Conservation (phyloP, 2,888 invertebrate genomes). For the Masnerella sp. region DNA sequence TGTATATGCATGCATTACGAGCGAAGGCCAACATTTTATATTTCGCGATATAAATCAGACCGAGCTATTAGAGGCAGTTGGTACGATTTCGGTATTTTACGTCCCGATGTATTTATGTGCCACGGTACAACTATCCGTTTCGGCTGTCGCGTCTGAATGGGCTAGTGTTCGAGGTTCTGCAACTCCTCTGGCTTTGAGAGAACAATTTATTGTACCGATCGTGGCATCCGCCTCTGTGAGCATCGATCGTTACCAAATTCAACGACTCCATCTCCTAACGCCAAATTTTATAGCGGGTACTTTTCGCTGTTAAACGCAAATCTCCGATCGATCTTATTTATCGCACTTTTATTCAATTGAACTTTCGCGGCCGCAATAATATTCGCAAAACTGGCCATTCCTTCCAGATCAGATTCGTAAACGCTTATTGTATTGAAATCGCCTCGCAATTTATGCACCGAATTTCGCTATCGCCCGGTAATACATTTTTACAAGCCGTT, state of each 20-base stretch:
- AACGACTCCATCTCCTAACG: slow-evolving; percentile 57
- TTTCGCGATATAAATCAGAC: slow-evolving; percentile 29
- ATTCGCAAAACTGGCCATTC: slow-evolving; percentile 39
- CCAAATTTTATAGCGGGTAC: slow-evolving; percentile 55
- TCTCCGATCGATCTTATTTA: slow-evolving; percentile 56
- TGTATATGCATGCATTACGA: slow-evolving; percentile 8
- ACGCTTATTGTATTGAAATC: slow-evolving; percentile 40
- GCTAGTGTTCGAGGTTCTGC: slow-evolving; percentile 57
- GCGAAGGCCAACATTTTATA: slow-evolving; percentile 22
- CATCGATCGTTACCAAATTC: slow-evolving; percentile 58
- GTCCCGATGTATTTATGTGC: slow-evolving; percentile 60
- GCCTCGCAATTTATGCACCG: slow-evolving; percentile 15
- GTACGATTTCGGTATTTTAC: slow-evolving; percentile 58
- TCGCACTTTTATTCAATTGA: slow-evolving; percentile 56
- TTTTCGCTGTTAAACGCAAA: slow-evolving; percentile 55
- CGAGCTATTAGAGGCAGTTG: slow-evolving; percentile 48
- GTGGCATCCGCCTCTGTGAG: slow-evolving; percentile 47
- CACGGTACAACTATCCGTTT: slow-evolving; percentile 61
- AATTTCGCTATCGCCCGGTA: slow-evolving; percentile 2
- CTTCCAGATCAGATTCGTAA: slow-evolving; percentile 24
- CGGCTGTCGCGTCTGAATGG: slow-evolving; percentile 61
- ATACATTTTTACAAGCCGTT: slow-evolving; percentile 7
- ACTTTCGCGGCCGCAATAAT: slow-evolving; percentile 41
- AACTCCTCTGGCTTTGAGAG: slow-evolving; percentile 60
- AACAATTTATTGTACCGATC: slow-evolving; percentile 60